These are phyloP conservation scores for Ridgeia piscesae DNA, from an alignment of 1,140 invertebrate species.

Conservation along the genomic window DNA sequence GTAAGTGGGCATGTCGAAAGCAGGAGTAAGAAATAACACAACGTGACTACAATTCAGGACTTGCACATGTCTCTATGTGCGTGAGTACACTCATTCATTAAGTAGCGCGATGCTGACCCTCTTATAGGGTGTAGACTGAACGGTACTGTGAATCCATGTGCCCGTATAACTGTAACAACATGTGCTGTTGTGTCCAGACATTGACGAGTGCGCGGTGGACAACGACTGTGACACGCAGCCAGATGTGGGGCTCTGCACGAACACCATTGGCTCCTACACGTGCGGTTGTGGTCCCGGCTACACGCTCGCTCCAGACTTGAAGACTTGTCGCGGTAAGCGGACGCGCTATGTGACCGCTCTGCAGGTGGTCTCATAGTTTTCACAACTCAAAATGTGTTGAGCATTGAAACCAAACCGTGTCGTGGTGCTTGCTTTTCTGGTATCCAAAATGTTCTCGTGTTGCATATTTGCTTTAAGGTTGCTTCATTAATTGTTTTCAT, in stretches of 20 bases:
- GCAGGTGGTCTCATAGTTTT: too few relatives aligned
- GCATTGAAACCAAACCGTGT: too few relatives aligned
- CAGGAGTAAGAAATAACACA: too few relatives aligned
- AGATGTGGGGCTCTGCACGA: background rate
- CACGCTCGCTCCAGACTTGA: slow-evolving; percentile 57
- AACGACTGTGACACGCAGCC: background rate
- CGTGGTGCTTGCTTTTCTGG: too few relatives aligned
- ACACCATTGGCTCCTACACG: slow-evolving; percentile 51
- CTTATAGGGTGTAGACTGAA: background rate
- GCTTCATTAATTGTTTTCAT: too few relatives aligned
- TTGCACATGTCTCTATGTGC: too few relatives aligned
- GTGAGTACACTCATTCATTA: background rate
- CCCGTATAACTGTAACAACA: background rate
- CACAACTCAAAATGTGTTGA: too few relatives aligned
- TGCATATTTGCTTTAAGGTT: too few relatives aligned
- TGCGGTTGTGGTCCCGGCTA: slow-evolving; percentile 59
- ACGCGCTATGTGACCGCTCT: too few relatives aligned
- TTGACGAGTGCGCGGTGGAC: background rate
- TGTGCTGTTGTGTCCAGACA: background rate
- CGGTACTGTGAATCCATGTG: background rate
- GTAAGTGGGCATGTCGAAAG: too few relatives aligned
- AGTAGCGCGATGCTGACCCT: background rate
- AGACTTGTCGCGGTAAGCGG: background rate
- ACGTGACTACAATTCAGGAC: too few relatives aligned
- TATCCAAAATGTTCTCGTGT: too few relatives aligned